phyloP scores from a whole-genome alignment of 2,888 invertebrate species.

The Tanypteryx hageni region DNA sequence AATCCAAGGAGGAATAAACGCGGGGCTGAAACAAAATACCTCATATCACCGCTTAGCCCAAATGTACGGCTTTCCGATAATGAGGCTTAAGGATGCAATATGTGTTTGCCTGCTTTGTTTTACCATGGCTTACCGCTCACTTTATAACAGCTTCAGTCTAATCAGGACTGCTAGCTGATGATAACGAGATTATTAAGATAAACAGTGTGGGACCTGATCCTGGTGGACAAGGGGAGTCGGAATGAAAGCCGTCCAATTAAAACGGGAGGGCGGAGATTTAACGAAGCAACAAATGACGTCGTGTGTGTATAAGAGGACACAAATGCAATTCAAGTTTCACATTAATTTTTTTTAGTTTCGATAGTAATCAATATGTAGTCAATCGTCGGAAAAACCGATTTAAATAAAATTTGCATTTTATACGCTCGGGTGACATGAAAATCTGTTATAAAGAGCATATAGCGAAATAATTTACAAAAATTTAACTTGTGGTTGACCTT shows the following conservation, averaged over 20 bases:
- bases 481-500: no score
- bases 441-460: no score
- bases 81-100: constrained; percentile 8
- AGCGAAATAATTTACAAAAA: no score
- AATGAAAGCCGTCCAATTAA: constrained; percentile 15
- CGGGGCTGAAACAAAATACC: background rate
- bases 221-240: background rate
- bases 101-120: constrained; percentile 22
- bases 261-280: background rate
- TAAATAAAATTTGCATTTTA: no score
- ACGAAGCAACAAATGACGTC: background rate
- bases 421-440: no score
- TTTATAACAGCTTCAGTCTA: constrained; percentile 22
- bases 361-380: no score
- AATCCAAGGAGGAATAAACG: constrained; percentile 28
- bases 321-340: no score
- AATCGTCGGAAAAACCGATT: no score
- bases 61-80: constrained; percentile 3
- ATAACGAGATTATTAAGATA: constrained; percentile 48
- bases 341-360: no score
- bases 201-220: background rate
- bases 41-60: background rate
- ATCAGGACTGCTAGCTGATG: constrained; percentile 13
- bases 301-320: background rate
- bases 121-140: background rate